Evolutionary conservation across 2,797 vertebrate species (phyloP).

Genomic region (Sebastes goodei): DNA sequence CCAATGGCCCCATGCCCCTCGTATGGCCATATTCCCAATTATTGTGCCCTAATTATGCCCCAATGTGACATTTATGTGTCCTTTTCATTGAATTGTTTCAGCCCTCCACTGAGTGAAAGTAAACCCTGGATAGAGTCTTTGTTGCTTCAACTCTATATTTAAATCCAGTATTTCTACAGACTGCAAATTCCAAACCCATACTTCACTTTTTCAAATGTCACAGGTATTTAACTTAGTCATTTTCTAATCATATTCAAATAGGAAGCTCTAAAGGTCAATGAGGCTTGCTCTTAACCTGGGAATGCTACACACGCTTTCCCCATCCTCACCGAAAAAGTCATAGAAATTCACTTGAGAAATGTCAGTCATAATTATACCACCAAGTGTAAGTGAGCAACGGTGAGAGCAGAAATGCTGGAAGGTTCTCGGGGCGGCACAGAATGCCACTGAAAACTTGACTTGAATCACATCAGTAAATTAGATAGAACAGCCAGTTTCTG

Average conservation of each 20-base stretch:
- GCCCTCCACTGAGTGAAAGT: constrained; percentile 4
- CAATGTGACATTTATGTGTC: constrained; percentile 54
- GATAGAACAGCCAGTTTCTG: constrained; percentile 33
- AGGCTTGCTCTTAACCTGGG: constrained; percentile 59
- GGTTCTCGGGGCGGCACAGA: constrained; percentile 25
- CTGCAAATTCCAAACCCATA: constrained; percentile 30
- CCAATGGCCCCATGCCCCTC: background rate
- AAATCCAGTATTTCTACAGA: constrained; percentile 30
- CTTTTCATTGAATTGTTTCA: constrained; percentile 26
- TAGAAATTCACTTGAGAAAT: constrained; percentile 63
- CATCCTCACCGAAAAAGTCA: constrained; percentile 55
- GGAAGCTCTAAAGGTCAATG: constrained; percentile 61
- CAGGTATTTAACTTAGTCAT: constrained; percentile 69
- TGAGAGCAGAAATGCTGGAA: constrained; percentile 12
- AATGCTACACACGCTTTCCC: constrained; percentile 44
- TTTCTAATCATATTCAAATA: constrained; percentile 72
- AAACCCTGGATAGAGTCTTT: constrained; percentile 31
- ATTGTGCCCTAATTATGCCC: constrained; percentile 25
- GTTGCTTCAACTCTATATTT: constrained; percentile 45
- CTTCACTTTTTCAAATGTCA: constrained; percentile 76
- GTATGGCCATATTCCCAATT: constrained; percentile 3
- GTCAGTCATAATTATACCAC: constrained; percentile 59
- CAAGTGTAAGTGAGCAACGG: background rate
- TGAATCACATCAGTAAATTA: constrained; percentile 24
- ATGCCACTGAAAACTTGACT: constrained; percentile 12